Conservation (phyloP, 2,797 vertebrate genomes). For the Mus minutoides region DNA sequence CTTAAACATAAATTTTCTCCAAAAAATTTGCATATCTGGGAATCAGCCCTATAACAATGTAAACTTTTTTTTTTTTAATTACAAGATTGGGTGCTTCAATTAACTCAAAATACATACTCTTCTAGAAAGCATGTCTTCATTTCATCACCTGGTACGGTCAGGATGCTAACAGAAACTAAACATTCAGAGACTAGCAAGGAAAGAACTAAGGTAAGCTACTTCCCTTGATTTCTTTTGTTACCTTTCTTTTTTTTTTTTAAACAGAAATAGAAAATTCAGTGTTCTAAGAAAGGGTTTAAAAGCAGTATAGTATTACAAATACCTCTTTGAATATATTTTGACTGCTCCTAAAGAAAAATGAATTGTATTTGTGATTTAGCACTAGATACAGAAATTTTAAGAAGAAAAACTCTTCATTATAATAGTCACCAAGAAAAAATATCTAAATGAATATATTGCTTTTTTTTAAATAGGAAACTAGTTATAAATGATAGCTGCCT, state of each 20-base stretch:
- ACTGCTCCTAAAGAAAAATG: conserved; percentile 50
- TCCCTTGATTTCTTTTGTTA: conserved; percentile 38
- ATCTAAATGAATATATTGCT: background rate
- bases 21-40: conserved; percentile 30
- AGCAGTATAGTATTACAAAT: background rate
- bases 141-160: conserved; percentile 50
- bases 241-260: conserved; percentile 27
- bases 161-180: conserved; percentile 42
- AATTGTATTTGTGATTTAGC: background rate
- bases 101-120: conserved; percentile 56
- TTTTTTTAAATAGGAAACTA: background rate
- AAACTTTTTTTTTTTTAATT: conserved; percentile 49
- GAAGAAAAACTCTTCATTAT: conserved; percentile 25
- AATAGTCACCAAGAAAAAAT: conserved; percentile 24
- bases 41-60: conserved; percentile 27
- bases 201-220: conserved; percentile 33
- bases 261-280: conserved; percentile 33
- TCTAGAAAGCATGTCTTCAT: conserved; percentile 32
- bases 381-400: conserved; percentile 4
- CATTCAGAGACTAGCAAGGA: conserved; percentile 38
- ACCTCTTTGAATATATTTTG: conserved; percentile 42
- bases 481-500: background rate
- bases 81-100: conserved; percentile 60
- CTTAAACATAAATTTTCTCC: conserved; percentile 42
- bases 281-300: background rate